phyloP scores from a whole-genome alignment of 1,140 invertebrate genomes.

The Chlorops oryzae region DNA sequence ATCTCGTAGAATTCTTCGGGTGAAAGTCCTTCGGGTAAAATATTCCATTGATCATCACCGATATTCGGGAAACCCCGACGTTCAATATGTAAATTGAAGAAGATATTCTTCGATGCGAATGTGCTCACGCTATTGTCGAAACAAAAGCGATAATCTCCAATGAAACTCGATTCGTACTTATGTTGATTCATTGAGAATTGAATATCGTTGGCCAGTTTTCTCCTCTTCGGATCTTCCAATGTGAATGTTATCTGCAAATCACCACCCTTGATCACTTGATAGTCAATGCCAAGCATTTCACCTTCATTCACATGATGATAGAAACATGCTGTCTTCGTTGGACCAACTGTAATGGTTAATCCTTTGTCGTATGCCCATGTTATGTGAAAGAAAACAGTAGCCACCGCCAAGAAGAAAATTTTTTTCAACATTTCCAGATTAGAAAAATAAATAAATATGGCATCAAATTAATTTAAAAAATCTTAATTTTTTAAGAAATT shows the following conservation, averaged over 20 bases:
- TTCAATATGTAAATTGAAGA: constrained; percentile 64
- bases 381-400: no score
- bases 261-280: constrained; percentile 71
- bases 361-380: no score
- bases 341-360: constrained; percentile 60
- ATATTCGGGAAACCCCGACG: constrained; percentile 37
- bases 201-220: constrained; percentile 56
- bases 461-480: no score
- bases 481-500: no score
- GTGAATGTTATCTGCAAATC: constrained; percentile 70
- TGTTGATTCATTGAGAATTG: constrained; percentile 62
- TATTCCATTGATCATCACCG: constrained; percentile 50
- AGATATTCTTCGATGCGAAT: constrained; percentile 68
- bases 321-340: constrained; percentile 63
- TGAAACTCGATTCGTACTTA: constrained; percentile 49
- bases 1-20: constrained; percentile 53
- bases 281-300: constrained; percentile 61
- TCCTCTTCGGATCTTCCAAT: constrained; percentile 56
- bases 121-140: constrained; percentile 76
- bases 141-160: constrained; percentile 69
- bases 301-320: constrained; percentile 55
- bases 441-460: no score
- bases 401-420: no score
- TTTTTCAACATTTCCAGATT: no score
- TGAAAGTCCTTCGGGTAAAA: constrained; percentile 30